phyloP scores from a whole-genome alignment of 1,140 invertebrate species.

The Lethrus apterus region DNA sequence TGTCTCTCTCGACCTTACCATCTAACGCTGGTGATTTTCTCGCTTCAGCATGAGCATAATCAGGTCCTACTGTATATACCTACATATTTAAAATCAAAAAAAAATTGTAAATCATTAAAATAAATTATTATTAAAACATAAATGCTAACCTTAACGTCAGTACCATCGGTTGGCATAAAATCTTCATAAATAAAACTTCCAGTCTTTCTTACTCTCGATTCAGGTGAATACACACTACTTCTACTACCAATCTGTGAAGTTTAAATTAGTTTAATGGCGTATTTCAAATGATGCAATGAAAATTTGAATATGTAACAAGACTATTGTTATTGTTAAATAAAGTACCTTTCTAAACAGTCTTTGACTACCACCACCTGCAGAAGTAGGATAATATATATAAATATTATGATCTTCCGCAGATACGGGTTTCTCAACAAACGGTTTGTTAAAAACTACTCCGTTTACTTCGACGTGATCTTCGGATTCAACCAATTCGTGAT shows the following conservation, averaged over 20 bases:
- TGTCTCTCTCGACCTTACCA: conserved; percentile 97
- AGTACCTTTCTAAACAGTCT: conserved; percentile 92
- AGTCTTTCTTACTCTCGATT: conserved; percentile 90
- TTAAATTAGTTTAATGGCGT: conserved; percentile 1
- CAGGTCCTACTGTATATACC: conserved; percentile 91
- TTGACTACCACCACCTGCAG: conserved; percentile 96
- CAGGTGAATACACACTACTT: conserved; percentile 96
- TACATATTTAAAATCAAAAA: conserved; percentile 32
- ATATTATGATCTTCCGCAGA: conserved; percentile 99
- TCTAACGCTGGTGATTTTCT: conserved; percentile 96
- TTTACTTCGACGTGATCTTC: conserved; percentile 99
- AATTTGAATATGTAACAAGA: too few species aligned
- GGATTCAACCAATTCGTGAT: conserved; percentile 89
- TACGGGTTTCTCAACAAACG: conserved; percentile 98
- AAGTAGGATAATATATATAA: conserved; percentile 99
- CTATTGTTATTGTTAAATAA: too few species aligned
- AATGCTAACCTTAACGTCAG: conserved; percentile 69
- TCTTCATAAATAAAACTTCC: conserved; percentile 99
- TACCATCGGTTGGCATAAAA: conserved; percentile 99
- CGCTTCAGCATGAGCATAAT: conserved; percentile 99
- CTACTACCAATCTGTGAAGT: conserved; percentile 85
- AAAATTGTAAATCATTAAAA: background rate
- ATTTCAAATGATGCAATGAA: too few species aligned
- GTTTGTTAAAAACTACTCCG: conserved; percentile 95
- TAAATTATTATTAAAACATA: background rate